Percentiles rank a stretch among this genome's conserved stretches.
Conservation (phyloP, 2,113 vertebrate genomes). For the Ceyx cyanopectus region DNA sequence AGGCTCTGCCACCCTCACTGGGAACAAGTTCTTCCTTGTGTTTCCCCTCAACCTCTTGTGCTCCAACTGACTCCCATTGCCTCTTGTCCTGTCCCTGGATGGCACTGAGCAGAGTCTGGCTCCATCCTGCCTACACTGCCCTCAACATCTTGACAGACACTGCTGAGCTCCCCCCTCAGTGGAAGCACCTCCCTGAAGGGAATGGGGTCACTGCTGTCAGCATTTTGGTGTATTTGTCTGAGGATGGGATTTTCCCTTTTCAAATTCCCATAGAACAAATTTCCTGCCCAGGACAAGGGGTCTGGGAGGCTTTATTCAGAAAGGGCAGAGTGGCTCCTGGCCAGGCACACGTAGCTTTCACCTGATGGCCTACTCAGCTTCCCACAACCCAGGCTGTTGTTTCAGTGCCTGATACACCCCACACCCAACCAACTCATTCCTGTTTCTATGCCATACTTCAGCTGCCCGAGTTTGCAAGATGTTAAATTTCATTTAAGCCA, state of each 20-base stretch:
- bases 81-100: too few species aligned
- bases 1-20: too few species aligned
- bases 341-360: background rate
- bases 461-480: slow-evolving; percentile 29
- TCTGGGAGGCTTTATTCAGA: background rate
- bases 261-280: background rate
- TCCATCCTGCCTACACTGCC: too few species aligned
- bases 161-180: too few species aligned
- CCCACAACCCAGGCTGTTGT: background rate
- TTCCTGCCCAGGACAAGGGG: background rate
- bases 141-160: too few species aligned
- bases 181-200: background rate
- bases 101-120: too few species aligned
- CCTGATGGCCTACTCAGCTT: background rate
- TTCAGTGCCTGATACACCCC: background rate
- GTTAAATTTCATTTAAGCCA: slow-evolving; percentile 48
- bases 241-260: background rate
- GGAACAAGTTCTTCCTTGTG: too few species aligned
- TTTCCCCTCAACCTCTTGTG: too few species aligned
- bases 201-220: background rate
- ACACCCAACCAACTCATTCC: background rate
- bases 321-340: background rate
- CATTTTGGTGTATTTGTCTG: background rate
- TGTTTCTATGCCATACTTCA: slow-evolving; percentile 18
- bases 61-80: too few species aligned